Base-by-base conservation (phyloP, 1,140 invertebrate genomes). In the Coelopa frigida region DNA sequence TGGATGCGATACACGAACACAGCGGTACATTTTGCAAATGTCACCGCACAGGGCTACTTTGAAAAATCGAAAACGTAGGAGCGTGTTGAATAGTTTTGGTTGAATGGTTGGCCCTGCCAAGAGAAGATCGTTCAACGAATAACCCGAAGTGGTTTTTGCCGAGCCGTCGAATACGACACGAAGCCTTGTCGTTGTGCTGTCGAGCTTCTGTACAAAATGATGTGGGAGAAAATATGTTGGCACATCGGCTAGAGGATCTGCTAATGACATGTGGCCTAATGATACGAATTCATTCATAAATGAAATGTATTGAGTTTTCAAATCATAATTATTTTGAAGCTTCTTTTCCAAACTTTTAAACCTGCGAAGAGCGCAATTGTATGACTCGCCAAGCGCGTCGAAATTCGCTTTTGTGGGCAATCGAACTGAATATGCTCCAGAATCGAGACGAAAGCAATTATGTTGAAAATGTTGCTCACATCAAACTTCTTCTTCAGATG, bases 1-100 rank as follows among this genome's bases (percentile, higher is more conserved):
- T 5, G 58, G 47, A 18, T 50, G 22, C 42, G 64, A 42, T 8
- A 74, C 52, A 40, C 47, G 22, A 21, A 73, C 58, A 46, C 72
- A 70, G 6, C 69, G 48, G 40, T 70, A 75, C 70, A 73, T 73
- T 50, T 70, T 70, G 37, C 48, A 49, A 43, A 72, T 60, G 35
- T 74, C 71, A 18, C 51, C 58, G 2, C 52, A 52, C 4, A 74
- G 27, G 2, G 58, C 62, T 35, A 61, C 52, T 20, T 44, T 41
- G 37, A 69, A 57, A 18, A 48, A 53, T 27, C 70, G 50, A 53
- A 74, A 75, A 15, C 64, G 49, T 0, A 70, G n/a, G 15, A 71
- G 23, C 59, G 54, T 48, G 67, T 51, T 14, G 46, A 53, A 55
- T 64, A 54, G 20, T 2, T 36, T 43, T 10, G 36, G 22, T 14